phyloP scores from a whole-genome alignment of 2,888 invertebrate genomes.

The Mimumesa dahlbomi region DNA sequence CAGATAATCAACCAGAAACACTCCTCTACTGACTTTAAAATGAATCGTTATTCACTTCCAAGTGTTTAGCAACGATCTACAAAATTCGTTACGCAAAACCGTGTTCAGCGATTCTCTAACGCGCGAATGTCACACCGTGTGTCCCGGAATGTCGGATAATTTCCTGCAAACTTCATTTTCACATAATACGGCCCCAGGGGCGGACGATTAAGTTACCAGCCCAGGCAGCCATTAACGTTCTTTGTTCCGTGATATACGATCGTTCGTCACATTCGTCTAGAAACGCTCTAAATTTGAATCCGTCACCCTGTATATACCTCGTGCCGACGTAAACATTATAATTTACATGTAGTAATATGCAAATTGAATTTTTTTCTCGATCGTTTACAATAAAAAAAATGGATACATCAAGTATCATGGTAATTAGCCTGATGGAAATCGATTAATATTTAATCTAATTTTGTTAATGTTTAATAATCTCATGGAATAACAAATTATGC shows the following conservation, averaged over 20 bases:
- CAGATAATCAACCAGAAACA: background rate
- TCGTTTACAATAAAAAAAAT: too few relatives aligned
- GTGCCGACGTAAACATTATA: too few relatives aligned
- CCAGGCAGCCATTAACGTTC: conserved; percentile 8
- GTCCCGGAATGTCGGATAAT: conserved; percentile 20
- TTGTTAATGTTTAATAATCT: too few relatives aligned
- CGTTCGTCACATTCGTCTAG: background rate
- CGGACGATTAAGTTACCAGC: conserved; percentile 21
- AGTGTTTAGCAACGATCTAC: too few relatives aligned
- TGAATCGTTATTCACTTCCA: too few relatives aligned
- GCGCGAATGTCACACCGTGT: background rate
- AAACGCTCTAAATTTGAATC: background rate
- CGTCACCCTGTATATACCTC: background rate
- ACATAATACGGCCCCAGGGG: conserved; percentile 20
- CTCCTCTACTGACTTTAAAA: too few relatives aligned
- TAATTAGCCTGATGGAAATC: too few relatives aligned
- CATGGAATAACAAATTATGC: too few relatives aligned
- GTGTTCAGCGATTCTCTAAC: conserved; percentile 18
- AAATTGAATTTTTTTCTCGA: too few relatives aligned
- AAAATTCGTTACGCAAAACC: conserved; percentile 10
- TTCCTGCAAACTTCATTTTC: conserved; percentile 19
- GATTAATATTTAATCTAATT: too few relatives aligned
- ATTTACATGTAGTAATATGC: too few relatives aligned
- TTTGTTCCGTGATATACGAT: background rate
- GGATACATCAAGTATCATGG: too few relatives aligned